Percentiles rank a stretch among this genome's conserved stretches.
Evolutionary conservation across 1,140 invertebrate genomes (phyloP).

Genomic region (Periplaneta americana): DNA sequence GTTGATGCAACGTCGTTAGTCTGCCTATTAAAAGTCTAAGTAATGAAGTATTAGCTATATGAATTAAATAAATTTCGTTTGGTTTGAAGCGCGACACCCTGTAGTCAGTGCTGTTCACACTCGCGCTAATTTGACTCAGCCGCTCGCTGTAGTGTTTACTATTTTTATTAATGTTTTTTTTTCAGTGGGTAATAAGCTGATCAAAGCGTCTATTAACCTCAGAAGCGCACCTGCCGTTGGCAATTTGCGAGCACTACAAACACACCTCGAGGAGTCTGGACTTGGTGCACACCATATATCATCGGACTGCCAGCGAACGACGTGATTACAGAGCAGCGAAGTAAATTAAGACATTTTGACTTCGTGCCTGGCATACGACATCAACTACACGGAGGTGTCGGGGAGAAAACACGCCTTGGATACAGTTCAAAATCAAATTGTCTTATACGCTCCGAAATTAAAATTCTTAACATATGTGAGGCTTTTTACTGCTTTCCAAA

Average conservation of each 20-base stretch:
- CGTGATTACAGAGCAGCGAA: neutral
- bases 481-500: too few relatives aligned
- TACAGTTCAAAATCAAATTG: neutral
- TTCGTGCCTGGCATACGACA: neutral
- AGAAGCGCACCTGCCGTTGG: neutral
- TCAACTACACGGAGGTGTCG: neutral
- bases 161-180: neutral
- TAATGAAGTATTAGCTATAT: too few relatives aligned
- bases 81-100: too few relatives aligned
- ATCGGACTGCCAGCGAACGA: neutral
- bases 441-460: neutral
- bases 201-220: neutral
- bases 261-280: neutral
- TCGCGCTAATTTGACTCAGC: too few relatives aligned
- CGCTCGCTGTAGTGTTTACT: too few relatives aligned
- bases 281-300: neutral
- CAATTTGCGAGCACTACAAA: neutral
- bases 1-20: too few relatives aligned
- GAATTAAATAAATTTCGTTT: too few relatives aligned
- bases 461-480: too few relatives aligned
- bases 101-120: too few relatives aligned
- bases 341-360: neutral
- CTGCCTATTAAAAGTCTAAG: too few relatives aligned
- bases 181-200: neutral
- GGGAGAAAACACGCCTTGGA: neutral